Percentiles rank a stretch among this genome's conserved stretches.
These are phyloP conservation scores for Rhea americana DNA, from an alignment of 2,113 vertebrate species.

Conservation along the genomic window DNA sequence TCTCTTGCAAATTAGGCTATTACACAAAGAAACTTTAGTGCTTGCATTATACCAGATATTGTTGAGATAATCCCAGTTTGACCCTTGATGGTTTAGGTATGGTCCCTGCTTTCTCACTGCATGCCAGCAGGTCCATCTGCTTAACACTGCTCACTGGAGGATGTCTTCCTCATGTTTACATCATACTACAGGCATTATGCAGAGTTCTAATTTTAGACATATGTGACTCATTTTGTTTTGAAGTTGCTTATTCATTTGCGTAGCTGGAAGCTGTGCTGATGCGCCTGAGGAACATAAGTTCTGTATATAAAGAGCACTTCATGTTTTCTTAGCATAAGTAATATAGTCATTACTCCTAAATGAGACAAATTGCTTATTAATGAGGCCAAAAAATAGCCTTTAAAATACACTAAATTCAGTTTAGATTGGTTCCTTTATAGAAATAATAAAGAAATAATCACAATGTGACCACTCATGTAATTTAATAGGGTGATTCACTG, in stretches of 20 bases:
- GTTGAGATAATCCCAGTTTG: not conserved
- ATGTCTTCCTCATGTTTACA: not conserved
- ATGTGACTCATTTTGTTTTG: constrained; percentile 42
- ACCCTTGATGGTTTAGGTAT: not conserved
- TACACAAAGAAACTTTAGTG: not conserved
- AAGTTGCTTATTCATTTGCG: constrained; percentile 54
- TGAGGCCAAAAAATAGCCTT: not conserved
- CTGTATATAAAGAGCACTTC: not conserved
- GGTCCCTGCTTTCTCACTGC: not conserved
- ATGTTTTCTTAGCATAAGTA: not conserved
- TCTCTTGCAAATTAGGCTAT: not conserved
- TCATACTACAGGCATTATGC: not conserved
- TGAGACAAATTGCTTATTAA: constrained; percentile 25
- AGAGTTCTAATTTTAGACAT: not conserved
- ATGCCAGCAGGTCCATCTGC: not conserved
- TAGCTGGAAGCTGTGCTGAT: constrained; percentile 17
- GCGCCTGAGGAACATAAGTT: not conserved
- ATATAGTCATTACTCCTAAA: not conserved
- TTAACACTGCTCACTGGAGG: not conserved
- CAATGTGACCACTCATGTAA: not conserved
- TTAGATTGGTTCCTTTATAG: not conserved
- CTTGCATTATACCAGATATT: not conserved
- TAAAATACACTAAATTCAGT: not conserved
- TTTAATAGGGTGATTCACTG: not conserved
- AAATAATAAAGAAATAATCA: constrained; percentile 16